Percentiles rank a stretch among this genome's conserved stretches.
These are phyloP conservation scores for Porites lobata DNA, from an alignment of 92 coral and sea anemone genomes.

Conservation along the genomic window DNA sequence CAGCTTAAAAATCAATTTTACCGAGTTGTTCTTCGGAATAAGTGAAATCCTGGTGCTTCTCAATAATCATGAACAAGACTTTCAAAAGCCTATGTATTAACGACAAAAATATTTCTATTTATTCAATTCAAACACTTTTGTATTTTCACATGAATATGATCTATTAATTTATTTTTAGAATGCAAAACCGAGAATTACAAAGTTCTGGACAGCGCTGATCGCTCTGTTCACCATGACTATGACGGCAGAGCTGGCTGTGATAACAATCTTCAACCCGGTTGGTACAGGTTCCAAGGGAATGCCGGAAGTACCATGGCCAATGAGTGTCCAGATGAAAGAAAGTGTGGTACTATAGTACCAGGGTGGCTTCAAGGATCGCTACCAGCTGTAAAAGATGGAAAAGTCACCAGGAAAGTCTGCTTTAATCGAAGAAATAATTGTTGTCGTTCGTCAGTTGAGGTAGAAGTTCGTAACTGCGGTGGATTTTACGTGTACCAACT, in stretches of 20 bases:
- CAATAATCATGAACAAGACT: no score
- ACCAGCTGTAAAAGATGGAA: slow-evolving; percentile 42
- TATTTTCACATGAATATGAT: no score
- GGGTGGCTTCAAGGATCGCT: slow-evolving; percentile 43
- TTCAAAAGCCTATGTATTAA: no score
- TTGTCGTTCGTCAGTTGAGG: not conserved
- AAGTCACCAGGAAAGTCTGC: slow-evolving; percentile 28
- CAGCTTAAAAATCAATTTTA: no score
- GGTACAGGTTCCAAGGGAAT: slow-evolving; percentile 49
- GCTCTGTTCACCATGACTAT: slow-evolving; percentile 19
- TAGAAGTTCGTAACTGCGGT: slow-evolving; percentile 45
- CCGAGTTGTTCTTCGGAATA: no score
- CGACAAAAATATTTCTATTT: no score
- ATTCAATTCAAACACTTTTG: no score
- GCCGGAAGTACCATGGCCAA: slow-evolving; percentile 48
- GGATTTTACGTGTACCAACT: slow-evolving; percentile 42
- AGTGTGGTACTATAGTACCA: slow-evolving; percentile 44
- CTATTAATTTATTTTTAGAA: no score
- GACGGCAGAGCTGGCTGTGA: not conserved
- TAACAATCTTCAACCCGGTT: not conserved
- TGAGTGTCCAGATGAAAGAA: not conserved
- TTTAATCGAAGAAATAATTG: slow-evolving; percentile 25
- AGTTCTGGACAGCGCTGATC: slow-evolving; percentile 27
- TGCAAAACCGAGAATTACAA: slow-evolving; percentile 18
- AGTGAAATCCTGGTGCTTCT: no score